phyloP scores from a whole-genome alignment of 2,797 vertebrate species.

The Austrolebias charrua region DNA sequence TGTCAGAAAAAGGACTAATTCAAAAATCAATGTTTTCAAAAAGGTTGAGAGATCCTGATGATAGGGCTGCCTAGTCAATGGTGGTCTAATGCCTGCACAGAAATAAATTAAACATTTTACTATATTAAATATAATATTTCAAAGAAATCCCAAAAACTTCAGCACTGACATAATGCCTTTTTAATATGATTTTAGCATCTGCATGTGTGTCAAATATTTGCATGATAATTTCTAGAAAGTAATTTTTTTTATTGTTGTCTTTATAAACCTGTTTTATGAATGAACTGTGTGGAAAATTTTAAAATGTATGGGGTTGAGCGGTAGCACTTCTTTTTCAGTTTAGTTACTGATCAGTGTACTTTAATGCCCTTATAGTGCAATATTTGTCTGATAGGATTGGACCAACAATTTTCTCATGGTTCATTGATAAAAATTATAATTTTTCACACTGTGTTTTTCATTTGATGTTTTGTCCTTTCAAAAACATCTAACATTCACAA shows the following conservation, averaged over 20 bases:
- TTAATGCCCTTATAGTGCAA: conserved; percentile 15
- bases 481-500: conserved; percentile 42
- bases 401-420: conserved; percentile 2
- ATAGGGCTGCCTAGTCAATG: too few relatives aligned
- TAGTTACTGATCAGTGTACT: too few relatives aligned
- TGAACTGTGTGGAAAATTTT: conserved; percentile 8
- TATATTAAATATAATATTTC: too few relatives aligned
- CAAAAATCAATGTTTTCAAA: neutral
- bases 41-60: too few relatives aligned
- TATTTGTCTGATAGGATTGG: conserved; percentile 5
- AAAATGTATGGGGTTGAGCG: conserved; percentile 3
- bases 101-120: too few relatives aligned
- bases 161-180: neutral
- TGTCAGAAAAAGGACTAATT: neutral
- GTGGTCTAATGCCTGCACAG: too few relatives aligned
- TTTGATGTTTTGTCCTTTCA: conserved; percentile 48
- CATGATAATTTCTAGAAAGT: neutral
- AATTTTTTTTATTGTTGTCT: neutral
- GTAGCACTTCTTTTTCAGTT: neutral
- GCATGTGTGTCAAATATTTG: neutral
- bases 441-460: conserved; percentile 28
- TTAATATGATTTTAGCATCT: neutral
- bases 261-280: conserved; percentile 10
- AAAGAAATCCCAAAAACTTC: too few relatives aligned
- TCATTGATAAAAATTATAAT: conserved; percentile 23